A percentile compares a stretch with the other conserved stretches of the same genome.
Evolutionary conservation across 2,888 invertebrate species (phyloP).

Genomic region (Merodon equestris): DNA sequence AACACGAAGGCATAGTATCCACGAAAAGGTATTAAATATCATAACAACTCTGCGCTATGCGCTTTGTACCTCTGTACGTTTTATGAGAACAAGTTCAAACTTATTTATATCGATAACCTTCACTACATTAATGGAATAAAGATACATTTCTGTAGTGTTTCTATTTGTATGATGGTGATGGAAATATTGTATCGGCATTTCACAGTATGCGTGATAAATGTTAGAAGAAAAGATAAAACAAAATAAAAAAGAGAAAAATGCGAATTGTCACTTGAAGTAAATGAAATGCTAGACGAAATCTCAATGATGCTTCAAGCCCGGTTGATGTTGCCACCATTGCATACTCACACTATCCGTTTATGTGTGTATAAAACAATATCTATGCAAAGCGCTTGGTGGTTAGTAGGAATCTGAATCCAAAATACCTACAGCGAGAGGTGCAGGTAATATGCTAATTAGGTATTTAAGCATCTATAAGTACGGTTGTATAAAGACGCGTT

Average conservation of each 20-base stretch:
- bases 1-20: constrained; percentile 1
- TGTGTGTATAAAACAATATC: too few species aligned
- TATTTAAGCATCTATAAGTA: too few species aligned
- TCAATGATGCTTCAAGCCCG: constrained; percentile 39
- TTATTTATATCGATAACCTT: constrained; percentile 53
- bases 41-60: constrained; percentile 33
- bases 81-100: constrained; percentile 55
- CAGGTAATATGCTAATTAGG: too few species aligned
- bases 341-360: not conserved
- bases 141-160: not conserved
- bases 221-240: not conserved
- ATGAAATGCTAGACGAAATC: constrained; percentile 60
- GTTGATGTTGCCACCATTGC: too few species aligned
- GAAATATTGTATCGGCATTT: constrained; percentile 34
- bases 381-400: too few species aligned
- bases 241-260: constrained; percentile 5
- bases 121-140: constrained; percentile 28
- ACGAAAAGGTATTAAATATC: constrained; percentile 57
- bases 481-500: too few species aligned
- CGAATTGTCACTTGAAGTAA: constrained; percentile 30
- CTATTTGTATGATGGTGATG: constrained; percentile 15
- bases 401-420: too few species aligned
- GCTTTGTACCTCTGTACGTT: not conserved
- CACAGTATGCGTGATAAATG: constrained; percentile 11
- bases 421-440: too few species aligned